Base-by-base conservation (phyloP, 1,140 invertebrate species). In the Listronotus bonariensis region DNA sequence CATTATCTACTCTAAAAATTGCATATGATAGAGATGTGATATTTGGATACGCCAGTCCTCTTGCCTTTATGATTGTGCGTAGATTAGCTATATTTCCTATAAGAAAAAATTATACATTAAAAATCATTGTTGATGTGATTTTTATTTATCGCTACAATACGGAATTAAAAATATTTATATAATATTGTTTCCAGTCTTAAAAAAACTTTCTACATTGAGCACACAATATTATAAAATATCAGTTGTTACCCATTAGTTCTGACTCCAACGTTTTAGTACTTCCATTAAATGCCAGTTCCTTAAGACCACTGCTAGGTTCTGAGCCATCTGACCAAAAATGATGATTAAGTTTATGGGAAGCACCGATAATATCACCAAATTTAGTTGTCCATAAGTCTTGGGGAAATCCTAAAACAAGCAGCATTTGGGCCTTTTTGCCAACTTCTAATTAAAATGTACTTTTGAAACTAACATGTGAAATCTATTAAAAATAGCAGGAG, bases 361-460 rank as follows among this genome's bases (percentile, higher is more conserved):
- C 96, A 0, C 97, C 98, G 56, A 99, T 96, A 6, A 99, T 90
- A 75, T 99, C 97, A 26, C 95, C 96, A 80, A 99, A 99, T 75
- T 95, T 88, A 0, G 96, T 93, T 11, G 89, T 81, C 83, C 90
- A 94, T 18, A 86, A 84, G 76, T 92, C 91, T 3, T 85, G 85
- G 0, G 97, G 70, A 52, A 97, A 77, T 3, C 63, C 63, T 65
- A 26, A 20, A 65, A 15, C 20, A 26, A 26, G 5, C 20, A 26
- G 5, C 20, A 26, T 26, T 26, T 26, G 20, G 20, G 20, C 5
- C 1, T 26, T 26, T 26, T 26, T 26, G n/a, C n/a, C n/a, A n/a
- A n/a, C n/a, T n/a, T n/a, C n/a, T n/a, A n/a, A n/a, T n/a, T n/a
- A n/a, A n/a, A n/a, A n/a, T n/a, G n/a, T n/a, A n/a, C n/a, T n/a